Percentiles rank a stretch among this genome's conserved stretches.
Conservation (phyloP, 2,797 vertebrate species). For the Bradypus variegatus region DNA sequence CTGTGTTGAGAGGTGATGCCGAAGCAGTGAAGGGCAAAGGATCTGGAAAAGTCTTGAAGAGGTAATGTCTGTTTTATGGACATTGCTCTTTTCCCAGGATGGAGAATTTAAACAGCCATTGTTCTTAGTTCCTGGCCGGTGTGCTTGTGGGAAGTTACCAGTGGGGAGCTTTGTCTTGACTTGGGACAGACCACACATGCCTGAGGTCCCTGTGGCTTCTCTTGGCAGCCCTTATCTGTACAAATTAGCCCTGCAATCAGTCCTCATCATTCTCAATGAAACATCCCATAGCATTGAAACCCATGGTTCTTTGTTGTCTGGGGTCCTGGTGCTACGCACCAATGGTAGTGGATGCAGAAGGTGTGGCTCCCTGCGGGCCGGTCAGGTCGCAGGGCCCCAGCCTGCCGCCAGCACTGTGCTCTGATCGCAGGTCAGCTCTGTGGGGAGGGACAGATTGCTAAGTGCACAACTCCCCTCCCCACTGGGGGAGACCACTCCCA, state of each 20-base stretch:
- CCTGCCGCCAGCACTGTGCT: neutral
- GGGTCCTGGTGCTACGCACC: accelerated
- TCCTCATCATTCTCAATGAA: neutral
- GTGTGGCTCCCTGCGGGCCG: neutral
- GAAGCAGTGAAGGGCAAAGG: conserved; percentile 81
- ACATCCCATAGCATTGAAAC: neutral
- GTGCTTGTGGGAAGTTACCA: neutral
- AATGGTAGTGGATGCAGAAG: accelerated
- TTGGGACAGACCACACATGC: neutral
- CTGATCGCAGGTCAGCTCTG: neutral
- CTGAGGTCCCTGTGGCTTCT: neutral
- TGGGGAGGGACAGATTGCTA: neutral
- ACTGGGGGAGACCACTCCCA: accelerated
- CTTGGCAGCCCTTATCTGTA: neutral
- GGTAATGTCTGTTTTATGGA: conserved; percentile 70
- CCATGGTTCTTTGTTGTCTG: neutral
- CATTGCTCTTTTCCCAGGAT: neutral
- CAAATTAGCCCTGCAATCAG: neutral
- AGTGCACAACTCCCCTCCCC: accelerated
- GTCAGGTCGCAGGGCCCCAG: accelerated
- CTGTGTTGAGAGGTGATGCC: conserved; percentile 86
- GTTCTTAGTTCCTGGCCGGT: neutral
- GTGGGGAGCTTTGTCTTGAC: neutral
- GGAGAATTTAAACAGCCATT: neutral
- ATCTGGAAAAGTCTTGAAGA: conserved; percentile 92